Evolutionary conservation across 2,797 vertebrate species (phyloP), one percentile per base, ranked within the genome.

Genomic region (Limosa lapponica): DNA sequence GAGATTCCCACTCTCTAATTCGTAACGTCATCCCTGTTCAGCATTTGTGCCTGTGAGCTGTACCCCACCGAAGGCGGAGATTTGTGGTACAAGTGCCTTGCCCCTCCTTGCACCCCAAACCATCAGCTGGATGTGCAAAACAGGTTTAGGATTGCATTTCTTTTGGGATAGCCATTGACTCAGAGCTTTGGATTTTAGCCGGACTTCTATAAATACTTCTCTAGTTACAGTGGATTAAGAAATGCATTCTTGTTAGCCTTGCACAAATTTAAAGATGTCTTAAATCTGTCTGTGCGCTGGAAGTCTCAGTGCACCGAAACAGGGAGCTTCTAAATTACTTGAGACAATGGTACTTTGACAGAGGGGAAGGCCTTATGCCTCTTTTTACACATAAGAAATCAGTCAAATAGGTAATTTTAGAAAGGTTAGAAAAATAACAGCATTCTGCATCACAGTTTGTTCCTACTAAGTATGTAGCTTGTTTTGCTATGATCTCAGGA

Each of bases 341-440:
- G 2, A 62, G 92, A 87, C 93, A 79, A 72, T 36, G 62, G 58
- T 44, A 5, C 49, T 94, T 58, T 66, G 83, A 59, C 93, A 92
- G 90, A 65, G 69, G 64, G 43, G 48, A 75, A 84, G 51, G 90
- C 82, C 73, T 90, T 55, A 5, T 51, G 58, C 66, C 73, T 94
- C 88, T 70, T 93, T 94, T 93, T 55, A 19, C 92, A 92, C 93
- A 10, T 84, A 85, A 96, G 92, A 95, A 96, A 97, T 97, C 93
- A 96, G 95, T 82, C 77, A 94, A 84, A 94, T 58, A 75, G 73
- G 94, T 93, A 92, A 96, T 92, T 92, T 87, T 93, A 87, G 83
- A 94, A 92, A 90, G 90, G 80, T 89, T 95, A 92, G 77, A 15
- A 89, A 96, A 96, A 93, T 82, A 92, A 30, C 27, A 1, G 14